Evolutionary conservation across 2,797 vertebrate species (phyloP).

Genomic region (Pogoniulus pusillus): DNA sequence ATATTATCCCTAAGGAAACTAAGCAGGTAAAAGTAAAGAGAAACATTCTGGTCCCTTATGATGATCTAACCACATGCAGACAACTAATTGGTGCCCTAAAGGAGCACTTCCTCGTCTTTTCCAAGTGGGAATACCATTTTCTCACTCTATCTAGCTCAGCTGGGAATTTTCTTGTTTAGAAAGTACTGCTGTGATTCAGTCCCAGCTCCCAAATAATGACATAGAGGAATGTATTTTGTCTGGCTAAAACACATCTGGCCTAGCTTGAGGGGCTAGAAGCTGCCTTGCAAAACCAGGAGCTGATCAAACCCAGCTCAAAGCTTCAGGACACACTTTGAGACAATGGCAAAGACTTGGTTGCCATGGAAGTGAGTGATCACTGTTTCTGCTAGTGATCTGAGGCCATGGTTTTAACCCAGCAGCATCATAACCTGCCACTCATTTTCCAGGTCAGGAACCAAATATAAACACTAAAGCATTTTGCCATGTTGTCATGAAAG

Average conservation of each 20-base stretch:
- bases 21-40: neutral
- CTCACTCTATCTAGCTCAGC: neutral
- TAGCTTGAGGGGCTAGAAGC: neutral
- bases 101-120: neutral
- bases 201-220: neutral
- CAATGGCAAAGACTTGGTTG: neutral
- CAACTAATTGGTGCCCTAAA: neutral
- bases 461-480: neutral
- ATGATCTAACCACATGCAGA: neutral
- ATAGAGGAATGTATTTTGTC: neutral
- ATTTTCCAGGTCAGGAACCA: neutral
- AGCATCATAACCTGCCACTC: neutral
- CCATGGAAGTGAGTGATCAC: neutral
- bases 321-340: neutral
- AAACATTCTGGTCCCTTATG: neutral
- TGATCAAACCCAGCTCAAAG: neutral
- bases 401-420: neutral
- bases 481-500: neutral
- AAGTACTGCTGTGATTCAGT: neutral
- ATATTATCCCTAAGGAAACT: neutral
- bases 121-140: neutral
- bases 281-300: neutral
- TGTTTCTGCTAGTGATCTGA: neutral
- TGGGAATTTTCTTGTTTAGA: neutral
- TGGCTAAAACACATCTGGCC: neutral